Evolutionary conservation across 2,888 invertebrate genomes (phyloP).

Genomic region (Campoletis raptor): DNA sequence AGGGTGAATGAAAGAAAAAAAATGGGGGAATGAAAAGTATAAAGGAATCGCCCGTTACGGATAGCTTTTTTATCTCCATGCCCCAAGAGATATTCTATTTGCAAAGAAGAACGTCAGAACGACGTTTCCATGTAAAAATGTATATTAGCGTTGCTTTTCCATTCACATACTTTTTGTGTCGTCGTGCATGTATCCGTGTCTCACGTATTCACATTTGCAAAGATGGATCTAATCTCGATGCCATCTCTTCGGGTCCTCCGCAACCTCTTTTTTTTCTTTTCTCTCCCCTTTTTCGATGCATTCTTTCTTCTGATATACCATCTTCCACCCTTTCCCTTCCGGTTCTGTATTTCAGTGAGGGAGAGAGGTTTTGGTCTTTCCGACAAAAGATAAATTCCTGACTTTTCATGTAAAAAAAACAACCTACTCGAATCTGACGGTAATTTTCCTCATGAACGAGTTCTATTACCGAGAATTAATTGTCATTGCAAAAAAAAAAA

Average conservation of each 20-base stretch:
- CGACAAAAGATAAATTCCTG: conserved; percentile 7
- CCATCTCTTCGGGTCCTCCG: conserved; percentile 65
- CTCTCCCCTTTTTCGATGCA: conserved; percentile 3
- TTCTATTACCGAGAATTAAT: not conserved
- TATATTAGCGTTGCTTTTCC: conserved; percentile 74
- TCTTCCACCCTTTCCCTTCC: not conserved
- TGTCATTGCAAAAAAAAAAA: not conserved
- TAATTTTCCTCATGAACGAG: not conserved
- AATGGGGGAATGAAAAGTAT: conserved; percentile 51
- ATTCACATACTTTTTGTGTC: conserved; percentile 56
- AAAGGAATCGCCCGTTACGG: conserved; percentile 59
- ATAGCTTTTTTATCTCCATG: conserved; percentile 29
- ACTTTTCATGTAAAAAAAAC: not conserved
- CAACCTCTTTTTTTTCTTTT: conserved; percentile 33
- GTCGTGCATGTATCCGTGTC: conserved; percentile 46
- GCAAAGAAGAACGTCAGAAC: conserved; percentile 73
- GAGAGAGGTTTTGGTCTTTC: conserved; percentile 28
- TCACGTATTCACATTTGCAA: conserved; percentile 55
- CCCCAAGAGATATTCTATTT: conserved; percentile 72
- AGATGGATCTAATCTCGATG: conserved; percentile 75
- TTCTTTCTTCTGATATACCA: conserved; percentile 3
- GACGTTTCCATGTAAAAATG: conserved; percentile 76
- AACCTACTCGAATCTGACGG: not conserved
- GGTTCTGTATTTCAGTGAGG: conserved; percentile 30
- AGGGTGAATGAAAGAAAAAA: conserved; percentile 10